These are phyloP conservation scores for Acanthoscelides obtectus DNA, from an alignment of 2,888 invertebrate genomes.

Conservation along the genomic window DNA sequence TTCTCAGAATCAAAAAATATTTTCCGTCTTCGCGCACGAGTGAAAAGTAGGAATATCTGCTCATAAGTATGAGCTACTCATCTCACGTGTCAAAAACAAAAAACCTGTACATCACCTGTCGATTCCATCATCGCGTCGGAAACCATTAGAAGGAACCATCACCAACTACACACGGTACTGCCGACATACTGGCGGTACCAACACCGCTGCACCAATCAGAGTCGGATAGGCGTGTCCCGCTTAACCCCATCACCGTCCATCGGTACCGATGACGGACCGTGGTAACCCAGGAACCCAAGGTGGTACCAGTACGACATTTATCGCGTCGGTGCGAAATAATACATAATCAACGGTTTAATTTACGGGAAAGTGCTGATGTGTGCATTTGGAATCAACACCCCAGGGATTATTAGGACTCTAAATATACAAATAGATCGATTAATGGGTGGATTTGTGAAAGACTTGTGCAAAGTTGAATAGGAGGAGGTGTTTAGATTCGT, in stretches of 20 bases:
- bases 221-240: not conserved
- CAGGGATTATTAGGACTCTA: not conserved
- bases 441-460: conserved; percentile 21
- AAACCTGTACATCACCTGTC: not conserved
- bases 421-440: conserved; percentile 14
- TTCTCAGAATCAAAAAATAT: too few relatives aligned
- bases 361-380: conserved; percentile 29
- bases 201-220: not conserved
- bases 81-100: not conserved
- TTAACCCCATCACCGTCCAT: not conserved
- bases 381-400: not conserved
- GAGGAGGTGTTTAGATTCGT: not conserved
- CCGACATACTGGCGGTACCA: not conserved
- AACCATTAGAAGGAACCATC: not conserved
- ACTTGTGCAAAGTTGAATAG: conserved; percentile 11
- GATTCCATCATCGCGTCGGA: not conserved
- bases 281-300: not conserved
- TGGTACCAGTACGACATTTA: not conserved
- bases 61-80: not conserved
- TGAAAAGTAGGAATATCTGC: not conserved
- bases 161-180: not conserved
- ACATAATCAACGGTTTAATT: conserved; percentile 47
- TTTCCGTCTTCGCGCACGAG: not conserved
- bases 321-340: conserved; percentile 33
- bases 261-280: not conserved